Percentiles rank a stretch among this genome's conserved stretches.
phyloP scores from a whole-genome alignment of 2,888 invertebrate species.

The Abrostola triplasia region DNA sequence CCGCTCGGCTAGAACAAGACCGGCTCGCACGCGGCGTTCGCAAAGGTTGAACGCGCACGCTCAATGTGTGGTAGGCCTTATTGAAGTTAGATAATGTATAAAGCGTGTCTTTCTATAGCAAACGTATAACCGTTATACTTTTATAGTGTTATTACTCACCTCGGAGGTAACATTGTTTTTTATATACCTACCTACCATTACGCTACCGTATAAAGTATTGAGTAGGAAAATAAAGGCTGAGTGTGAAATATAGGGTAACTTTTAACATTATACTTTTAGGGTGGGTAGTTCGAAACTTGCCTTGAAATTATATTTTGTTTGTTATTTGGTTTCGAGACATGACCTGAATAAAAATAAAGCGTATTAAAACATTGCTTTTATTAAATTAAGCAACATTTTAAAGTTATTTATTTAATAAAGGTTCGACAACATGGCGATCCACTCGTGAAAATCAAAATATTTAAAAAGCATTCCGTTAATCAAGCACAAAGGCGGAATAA shows the following conservation, averaged over 20 bases:
- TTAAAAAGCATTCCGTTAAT: slow-evolving; percentile 32
- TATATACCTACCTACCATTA: slow-evolving; percentile 14
- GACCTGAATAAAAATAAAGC: no score
- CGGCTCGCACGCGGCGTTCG: no score
- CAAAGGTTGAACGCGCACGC: no score
- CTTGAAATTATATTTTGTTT: not conserved
- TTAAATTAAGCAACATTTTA: no score
- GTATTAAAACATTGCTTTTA: no score
- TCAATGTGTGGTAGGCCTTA: no score
- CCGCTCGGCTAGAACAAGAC: no score
- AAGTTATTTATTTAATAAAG: no score
- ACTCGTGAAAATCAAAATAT: slow-evolving; percentile 18
- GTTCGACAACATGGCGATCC: not conserved
- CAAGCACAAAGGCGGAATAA: slow-evolving; percentile 15
- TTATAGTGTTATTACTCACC: slow-evolving; percentile 11
- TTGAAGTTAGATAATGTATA: not conserved
- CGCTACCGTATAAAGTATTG: not conserved
- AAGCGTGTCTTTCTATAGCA: not conserved
- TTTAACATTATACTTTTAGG: not conserved
- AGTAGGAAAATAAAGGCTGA: not conserved
- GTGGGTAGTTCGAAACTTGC: not conserved
- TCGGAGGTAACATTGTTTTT: slow-evolving; percentile 6
- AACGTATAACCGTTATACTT: slow-evolving; percentile 15
- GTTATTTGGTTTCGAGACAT: no score
- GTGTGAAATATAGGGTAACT: slow-evolving; percentile 1